Evolutionary conservation across 2,113 vertebrate genomes (phyloP).

Genomic region (Psittacula cyanocephala): DNA sequence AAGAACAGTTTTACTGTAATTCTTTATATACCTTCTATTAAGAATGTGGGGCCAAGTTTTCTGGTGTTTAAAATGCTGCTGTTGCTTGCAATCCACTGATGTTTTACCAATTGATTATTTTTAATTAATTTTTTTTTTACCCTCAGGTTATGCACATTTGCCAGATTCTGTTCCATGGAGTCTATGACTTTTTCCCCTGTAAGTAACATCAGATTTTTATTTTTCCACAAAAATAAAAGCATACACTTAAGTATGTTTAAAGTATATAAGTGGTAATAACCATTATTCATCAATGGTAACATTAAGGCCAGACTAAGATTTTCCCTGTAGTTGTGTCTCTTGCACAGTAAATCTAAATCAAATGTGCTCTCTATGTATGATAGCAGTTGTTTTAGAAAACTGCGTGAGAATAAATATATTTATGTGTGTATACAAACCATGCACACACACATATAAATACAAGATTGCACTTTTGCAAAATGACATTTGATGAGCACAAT

Average conservation of each 20-base stretch:
- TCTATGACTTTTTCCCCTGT: not conserved
- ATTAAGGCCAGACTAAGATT: not conserved
- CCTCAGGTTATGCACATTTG: not conserved
- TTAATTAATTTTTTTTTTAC: not conserved
- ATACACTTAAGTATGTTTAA: not conserved
- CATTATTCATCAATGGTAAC: not conserved
- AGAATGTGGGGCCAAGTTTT: not conserved
- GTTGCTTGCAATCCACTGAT: not conserved
- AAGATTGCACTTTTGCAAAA: not conserved
- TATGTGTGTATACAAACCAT: not conserved
- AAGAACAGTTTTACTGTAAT: not conserved
- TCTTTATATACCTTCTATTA: not conserved
- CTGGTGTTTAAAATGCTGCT: not conserved
- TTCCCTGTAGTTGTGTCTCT: not conserved
- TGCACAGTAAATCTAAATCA: not conserved
- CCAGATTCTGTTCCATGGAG: not conserved
- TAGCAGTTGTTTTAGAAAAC: not conserved
- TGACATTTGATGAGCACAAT: not conserved
- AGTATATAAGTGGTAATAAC: not conserved
- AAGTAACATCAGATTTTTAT: not conserved
- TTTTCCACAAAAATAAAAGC: not conserved
- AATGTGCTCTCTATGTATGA: not conserved
- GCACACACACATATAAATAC: accelerated
- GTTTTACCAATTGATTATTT: not conserved
- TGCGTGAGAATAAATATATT: not conserved